Percentiles rank a stretch among this genome's conserved stretches.
These are phyloP conservation scores for Phyllostomus discolor DNA, from an alignment of 2,113 vertebrate species.

Conservation along the genomic window DNA sequence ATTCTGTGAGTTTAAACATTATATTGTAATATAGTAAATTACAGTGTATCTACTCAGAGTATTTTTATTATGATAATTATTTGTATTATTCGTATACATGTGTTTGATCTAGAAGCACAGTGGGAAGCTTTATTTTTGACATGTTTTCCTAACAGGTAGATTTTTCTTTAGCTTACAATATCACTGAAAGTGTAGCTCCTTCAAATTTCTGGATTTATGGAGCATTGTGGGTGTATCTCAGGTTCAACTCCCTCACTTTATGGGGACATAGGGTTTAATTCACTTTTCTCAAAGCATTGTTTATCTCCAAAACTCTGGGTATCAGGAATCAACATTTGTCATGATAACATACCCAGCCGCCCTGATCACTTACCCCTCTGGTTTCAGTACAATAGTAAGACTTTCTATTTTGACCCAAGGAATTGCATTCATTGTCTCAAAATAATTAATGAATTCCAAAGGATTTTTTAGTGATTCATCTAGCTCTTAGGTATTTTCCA, in stretches of 20 bases:
- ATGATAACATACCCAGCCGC: background rate
- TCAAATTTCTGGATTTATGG: background rate
- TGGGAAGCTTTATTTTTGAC: background rate
- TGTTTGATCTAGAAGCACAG: background rate
- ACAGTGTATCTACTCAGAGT: background rate
- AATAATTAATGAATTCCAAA: background rate
- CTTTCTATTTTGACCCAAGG: background rate
- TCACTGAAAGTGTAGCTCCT: background rate
- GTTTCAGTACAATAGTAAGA: background rate
- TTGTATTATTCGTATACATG: background rate
- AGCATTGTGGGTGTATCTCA: fast-evolving
- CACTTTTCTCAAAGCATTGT: background rate
- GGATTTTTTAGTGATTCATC: background rate
- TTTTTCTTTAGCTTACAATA: background rate
- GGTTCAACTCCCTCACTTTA: too few species aligned
- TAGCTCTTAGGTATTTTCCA: background rate
- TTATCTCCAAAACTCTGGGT: background rate
- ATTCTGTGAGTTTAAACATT: background rate
- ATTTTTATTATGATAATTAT: background rate
- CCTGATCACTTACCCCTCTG: background rate
- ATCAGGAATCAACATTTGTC: background rate
- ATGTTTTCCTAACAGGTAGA: background rate
- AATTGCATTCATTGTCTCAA: background rate
- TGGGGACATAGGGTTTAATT: background rate
- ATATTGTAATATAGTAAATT: background rate